Percentiles rank a stretch among this genome's conserved stretches.
phyloP scores from a whole-genome alignment of 2,797 vertebrate species.

The Darevskia mixta region DNA sequence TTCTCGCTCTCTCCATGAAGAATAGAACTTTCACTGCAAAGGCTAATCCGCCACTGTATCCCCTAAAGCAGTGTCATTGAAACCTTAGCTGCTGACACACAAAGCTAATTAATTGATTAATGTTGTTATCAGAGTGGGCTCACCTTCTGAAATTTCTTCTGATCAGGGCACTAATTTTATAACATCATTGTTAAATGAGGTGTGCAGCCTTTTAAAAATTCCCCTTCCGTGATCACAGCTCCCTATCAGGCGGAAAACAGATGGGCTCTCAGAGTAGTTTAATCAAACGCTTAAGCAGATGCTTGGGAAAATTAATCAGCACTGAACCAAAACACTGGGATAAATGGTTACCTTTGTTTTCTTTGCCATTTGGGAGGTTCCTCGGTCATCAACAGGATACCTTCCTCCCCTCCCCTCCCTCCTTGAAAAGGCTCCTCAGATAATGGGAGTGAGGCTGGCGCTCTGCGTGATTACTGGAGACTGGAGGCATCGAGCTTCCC shows the following conservation, averaged over 20 bases:
- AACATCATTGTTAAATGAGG: constrained; percentile 77
- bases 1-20: neutral
- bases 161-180: constrained; percentile 71
- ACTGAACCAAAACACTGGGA: constrained; percentile 74
- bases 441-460: constrained; percentile 27
- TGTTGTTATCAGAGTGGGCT: constrained; percentile 60
- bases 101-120: constrained; percentile 72
- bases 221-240: constrained; percentile 60
- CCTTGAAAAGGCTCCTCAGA: constrained; percentile 45
- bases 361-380: constrained; percentile 68
- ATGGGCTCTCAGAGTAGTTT: constrained; percentile 75
- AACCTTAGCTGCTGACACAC: constrained; percentile 51
- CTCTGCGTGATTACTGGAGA: constrained; percentile 52
- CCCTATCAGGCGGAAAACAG: constrained; percentile 76
- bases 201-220: constrained; percentile 74
- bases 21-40: neutral
- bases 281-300: constrained; percentile 80
- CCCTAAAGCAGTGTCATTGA: constrained; percentile 11
- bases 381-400: constrained; percentile 56
- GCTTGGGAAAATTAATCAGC: constrained; percentile 76
- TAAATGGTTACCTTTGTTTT: constrained; percentile 76
- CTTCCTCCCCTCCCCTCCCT: constrained; percentile 18
- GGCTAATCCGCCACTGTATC: neutral
- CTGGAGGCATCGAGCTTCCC: constrained; percentile 34
- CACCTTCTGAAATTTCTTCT: constrained; percentile 69